phyloP scores from a whole-genome alignment of 1,140 invertebrate species.

The Ceratoteleas bidentatus region DNA sequence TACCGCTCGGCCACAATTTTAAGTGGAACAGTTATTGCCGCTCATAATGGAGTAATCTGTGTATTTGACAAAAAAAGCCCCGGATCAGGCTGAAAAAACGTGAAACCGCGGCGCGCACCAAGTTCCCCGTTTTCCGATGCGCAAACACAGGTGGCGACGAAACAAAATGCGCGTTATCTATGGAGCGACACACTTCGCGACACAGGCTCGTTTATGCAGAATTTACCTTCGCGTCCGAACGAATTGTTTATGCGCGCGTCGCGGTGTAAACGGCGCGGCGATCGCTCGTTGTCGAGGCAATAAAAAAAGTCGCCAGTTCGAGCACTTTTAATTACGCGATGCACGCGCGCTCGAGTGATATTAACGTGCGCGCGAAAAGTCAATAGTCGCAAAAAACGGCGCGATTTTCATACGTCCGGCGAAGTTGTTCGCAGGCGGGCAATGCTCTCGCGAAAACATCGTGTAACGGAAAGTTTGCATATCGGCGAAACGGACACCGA shows the following conservation, averaged over 20 bases:
- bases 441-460: conserved; percentile 8
- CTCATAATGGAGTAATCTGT: conserved; percentile 35
- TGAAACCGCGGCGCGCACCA: background rate
- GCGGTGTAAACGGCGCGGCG: too few relatives aligned
- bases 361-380: too few relatives aligned
- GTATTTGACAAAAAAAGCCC: conserved; percentile 4
- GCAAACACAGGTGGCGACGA: conserved; percentile 7
- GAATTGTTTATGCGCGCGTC: background rate
- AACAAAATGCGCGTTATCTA: conserved; percentile 16
- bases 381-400: background rate
- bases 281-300: too few relatives aligned
- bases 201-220: conserved; percentile 17
- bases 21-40: conserved; percentile 18
- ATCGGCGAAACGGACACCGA: conserved; percentile 17
- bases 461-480: conserved; percentile 19
- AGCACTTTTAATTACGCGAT: too few relatives aligned
- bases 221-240: conserved; percentile 7
- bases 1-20: conserved; percentile 8
- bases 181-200: conserved; percentile 8
- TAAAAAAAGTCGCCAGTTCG: too few relatives aligned
- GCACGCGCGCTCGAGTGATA: too few relatives aligned
- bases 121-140: conserved; percentile 23
- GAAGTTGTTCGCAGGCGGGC: too few relatives aligned
- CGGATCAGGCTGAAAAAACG: conserved; percentile 9
- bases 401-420: too few relatives aligned